Conservation (phyloP, 2,888 invertebrate species). For the Ryuthela nishihirai region DNA sequence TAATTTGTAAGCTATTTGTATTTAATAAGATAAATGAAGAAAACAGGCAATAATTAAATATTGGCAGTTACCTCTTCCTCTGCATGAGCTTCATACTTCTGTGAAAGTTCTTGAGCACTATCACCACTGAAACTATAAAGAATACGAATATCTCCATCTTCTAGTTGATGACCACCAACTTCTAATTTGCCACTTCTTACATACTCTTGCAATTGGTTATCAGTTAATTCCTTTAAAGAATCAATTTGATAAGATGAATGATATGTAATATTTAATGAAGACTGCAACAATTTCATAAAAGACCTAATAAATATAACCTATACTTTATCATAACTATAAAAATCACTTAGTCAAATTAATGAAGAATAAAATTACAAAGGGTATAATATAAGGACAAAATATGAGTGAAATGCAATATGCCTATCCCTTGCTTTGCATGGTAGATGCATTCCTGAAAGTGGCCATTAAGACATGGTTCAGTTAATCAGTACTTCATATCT, state of each 20-base stretch:
- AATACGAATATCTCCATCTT: conserved; percentile 72
- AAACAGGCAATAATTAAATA: not conserved
- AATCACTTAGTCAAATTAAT: too few species aligned
- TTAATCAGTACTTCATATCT: too few species aligned
- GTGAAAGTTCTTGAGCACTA: conserved; percentile 59
- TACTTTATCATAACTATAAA: too few species aligned
- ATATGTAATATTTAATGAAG: not conserved
- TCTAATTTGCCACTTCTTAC: conserved; percentile 61
- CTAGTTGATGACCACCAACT: conserved; percentile 71
- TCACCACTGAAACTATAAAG: conserved; percentile 69
- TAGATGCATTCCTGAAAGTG: too few species aligned
- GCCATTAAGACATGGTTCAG: too few species aligned
- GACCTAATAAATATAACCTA: not conserved
- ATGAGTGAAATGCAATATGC: too few species aligned
- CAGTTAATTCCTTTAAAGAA: conserved; percentile 58
- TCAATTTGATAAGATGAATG: not conserved
- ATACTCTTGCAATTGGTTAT: conserved; percentile 72
- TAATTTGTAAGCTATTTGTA: too few species aligned
- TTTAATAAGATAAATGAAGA: not conserved
- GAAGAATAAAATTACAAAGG: too few species aligned
- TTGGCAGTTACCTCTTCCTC: conserved; percentile 75
- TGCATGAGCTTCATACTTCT: conserved; percentile 83
- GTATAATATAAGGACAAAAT: too few species aligned
- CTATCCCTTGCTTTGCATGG: too few species aligned
- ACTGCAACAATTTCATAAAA: not conserved